Evolutionary conservation across 1,140 invertebrate genomes (phyloP).

Genomic region (Drosophila pallidifrons): DNA sequence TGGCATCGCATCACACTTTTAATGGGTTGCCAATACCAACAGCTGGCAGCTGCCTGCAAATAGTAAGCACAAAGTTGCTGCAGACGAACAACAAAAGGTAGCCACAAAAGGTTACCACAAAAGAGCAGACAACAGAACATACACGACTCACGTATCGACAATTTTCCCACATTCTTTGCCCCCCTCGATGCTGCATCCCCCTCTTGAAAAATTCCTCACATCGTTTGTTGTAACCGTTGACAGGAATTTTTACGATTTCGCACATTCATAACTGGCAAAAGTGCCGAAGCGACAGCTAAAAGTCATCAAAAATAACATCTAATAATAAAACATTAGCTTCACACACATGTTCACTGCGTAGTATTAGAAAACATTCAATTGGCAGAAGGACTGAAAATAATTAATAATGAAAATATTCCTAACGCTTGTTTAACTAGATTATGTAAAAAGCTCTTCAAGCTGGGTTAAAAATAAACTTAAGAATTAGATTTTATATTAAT

Average conservation of each 20-base stretch:
- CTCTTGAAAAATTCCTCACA: conserved; percentile 10
- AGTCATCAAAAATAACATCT: neutral
- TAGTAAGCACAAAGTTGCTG: conserved; percentile 9
- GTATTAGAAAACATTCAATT: neutral
- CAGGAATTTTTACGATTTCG: conserved; percentile 24
- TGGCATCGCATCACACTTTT: conserved; percentile 17
- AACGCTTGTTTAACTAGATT: too few relatives aligned
- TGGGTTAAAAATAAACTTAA: too few relatives aligned
- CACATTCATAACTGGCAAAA: conserved; percentile 23
- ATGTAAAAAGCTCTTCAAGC: too few relatives aligned
- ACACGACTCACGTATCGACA: neutral
- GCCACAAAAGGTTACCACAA: conserved; percentile 45
- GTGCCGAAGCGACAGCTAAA: conserved; percentile 1
- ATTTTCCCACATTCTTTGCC: conserved; percentile 5
- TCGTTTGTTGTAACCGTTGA: conserved; percentile 23
- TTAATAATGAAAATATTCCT: too few relatives aligned
- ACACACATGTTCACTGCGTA: neutral
- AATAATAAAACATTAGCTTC: neutral
- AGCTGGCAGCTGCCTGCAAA: conserved; percentile 9
- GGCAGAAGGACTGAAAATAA: neutral
- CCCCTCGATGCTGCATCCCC: neutral
- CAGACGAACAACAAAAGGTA: conserved; percentile 25
- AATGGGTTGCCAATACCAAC: conserved; percentile 47
- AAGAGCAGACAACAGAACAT: conserved; percentile 17
- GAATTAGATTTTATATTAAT: too few relatives aligned